Conservation (phyloP, 2,888 invertebrate genomes). For the Eupithecia subfuscata region DNA sequence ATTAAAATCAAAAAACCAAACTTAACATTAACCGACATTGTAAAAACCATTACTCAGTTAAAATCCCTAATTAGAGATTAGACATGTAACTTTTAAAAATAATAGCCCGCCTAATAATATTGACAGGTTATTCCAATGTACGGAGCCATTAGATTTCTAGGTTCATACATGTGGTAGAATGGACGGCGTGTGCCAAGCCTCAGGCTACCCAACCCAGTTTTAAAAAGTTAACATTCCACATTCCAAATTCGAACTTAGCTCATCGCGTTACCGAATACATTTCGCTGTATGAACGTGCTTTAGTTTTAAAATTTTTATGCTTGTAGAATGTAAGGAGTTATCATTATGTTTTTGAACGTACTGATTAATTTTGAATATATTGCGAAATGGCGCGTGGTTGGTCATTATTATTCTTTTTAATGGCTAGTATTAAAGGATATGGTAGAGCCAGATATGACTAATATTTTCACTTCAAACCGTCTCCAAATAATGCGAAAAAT, state of each 20-base stretch:
- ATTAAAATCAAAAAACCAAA: background rate
- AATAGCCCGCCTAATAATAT: conserved; percentile 56
- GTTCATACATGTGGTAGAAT: conserved; percentile 42
- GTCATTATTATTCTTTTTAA: conserved; percentile 19
- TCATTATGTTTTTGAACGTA: conserved; percentile 48
- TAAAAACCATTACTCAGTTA: conserved; percentile 14
- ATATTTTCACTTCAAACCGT: background rate
- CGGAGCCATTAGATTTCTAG: conserved; percentile 51
- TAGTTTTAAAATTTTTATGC: conserved; percentile 53
- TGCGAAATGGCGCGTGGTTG: conserved; percentile 29
- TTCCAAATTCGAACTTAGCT: conserved; percentile 20
- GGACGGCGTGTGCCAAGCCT: conserved; percentile 57
- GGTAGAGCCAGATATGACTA: background rate
- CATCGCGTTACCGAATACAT: conserved; percentile 16
- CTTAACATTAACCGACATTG: conserved; percentile 3
- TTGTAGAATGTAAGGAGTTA: conserved; percentile 51
- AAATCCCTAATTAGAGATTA: conserved; percentile 40
- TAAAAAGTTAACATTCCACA: conserved; percentile 38
- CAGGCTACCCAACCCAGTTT: conserved; percentile 48
- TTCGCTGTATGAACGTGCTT: conserved; percentile 35
- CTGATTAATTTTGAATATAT: conserved; percentile 42
- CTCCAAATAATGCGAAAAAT: background rate
- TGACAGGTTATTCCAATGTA: conserved; percentile 63
- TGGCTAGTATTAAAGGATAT: background rate
- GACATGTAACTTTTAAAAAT: conserved; percentile 49